These are phyloP conservation scores for Muschampia staudingeri DNA, from an alignment of 2,888 invertebrate species.

Conservation along the genomic window DNA sequence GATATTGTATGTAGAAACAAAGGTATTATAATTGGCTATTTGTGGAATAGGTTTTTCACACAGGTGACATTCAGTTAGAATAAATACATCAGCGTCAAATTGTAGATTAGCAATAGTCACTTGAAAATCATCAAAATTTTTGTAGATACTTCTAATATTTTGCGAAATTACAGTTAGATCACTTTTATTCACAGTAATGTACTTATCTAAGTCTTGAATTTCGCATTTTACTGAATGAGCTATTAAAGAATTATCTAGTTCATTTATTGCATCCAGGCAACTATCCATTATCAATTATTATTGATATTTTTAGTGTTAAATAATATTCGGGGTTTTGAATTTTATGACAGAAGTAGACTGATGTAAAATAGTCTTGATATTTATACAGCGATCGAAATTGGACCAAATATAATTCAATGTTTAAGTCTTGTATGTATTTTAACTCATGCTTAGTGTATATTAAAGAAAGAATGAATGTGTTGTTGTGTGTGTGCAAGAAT, in stretches of 20 bases:
- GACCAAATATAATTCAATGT: neutral
- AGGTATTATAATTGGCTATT: neutral
- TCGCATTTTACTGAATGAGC: neutral
- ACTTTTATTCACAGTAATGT: neutral
- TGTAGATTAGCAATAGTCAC: neutral
- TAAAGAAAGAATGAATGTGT: too few species aligned
- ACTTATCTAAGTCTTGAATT: neutral
- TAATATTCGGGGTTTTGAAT: neutral
- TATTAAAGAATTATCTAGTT: neutral
- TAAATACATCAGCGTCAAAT: neutral
- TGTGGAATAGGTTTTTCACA: neutral
- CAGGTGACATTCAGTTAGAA: neutral
- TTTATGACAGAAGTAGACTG: neutral
- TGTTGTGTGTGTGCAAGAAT: too few species aligned
- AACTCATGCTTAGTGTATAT: too few species aligned
- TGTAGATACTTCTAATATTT: neutral
- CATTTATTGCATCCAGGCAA: neutral
- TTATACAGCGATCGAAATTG: neutral
- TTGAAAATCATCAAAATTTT: neutral
- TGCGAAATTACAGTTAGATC: neutral
- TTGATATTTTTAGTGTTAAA: neutral
- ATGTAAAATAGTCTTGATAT: neutral
- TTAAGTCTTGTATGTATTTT: too few species aligned
- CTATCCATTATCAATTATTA: neutral
- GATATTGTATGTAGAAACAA: neutral